Evolutionary conservation across 2,888 invertebrate genomes (phyloP).

Genomic region (Tiphia femorata): DNA sequence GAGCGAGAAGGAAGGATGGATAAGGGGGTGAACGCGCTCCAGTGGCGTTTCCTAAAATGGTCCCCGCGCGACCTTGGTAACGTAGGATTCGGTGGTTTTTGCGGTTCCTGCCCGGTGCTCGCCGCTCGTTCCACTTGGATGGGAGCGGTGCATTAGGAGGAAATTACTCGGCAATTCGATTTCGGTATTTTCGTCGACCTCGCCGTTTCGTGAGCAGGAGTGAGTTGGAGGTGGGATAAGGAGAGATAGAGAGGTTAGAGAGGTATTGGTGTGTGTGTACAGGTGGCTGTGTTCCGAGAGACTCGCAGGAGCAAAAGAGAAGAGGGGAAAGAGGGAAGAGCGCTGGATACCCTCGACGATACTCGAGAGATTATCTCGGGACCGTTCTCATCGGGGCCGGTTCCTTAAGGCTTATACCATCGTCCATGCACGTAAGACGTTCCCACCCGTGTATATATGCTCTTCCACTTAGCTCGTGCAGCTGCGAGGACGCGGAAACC

Average conservation of each 20-base stretch:
- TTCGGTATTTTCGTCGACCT: conserved; percentile 39
- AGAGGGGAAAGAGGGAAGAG: background rate
- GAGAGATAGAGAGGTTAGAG: no score
- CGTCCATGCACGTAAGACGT: conserved; percentile 6
- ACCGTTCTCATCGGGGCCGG: conserved; percentile 10
- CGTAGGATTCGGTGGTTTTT: conserved; percentile 24
- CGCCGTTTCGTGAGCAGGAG: conserved; percentile 17
- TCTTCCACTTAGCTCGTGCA: no score
- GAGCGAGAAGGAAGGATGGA: no score
- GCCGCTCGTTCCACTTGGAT: conserved; percentile 38
- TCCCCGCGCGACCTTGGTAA: background rate
- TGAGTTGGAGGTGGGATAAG: no score
- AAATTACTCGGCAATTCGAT: conserved; percentile 56
- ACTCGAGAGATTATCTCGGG: background rate
- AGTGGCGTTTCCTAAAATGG: background rate
- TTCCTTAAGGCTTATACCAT: conserved; percentile 15
- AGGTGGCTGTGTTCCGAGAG: background rate
- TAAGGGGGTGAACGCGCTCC: conserved; percentile 8
- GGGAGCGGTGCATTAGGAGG: conserved; percentile 49
- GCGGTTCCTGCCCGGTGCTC: conserved; percentile 14
- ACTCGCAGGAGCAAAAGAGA: background rate
- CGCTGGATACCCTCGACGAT: conserved; percentile 14
- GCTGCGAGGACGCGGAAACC: no score
- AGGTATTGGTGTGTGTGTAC: no score
- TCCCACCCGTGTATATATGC: no score